Percentiles rank a stretch among this genome's conserved stretches.
These are phyloP conservation scores for Myiagra hebetior DNA, from an alignment of 2,113 vertebrate species.

Conservation along the genomic window DNA sequence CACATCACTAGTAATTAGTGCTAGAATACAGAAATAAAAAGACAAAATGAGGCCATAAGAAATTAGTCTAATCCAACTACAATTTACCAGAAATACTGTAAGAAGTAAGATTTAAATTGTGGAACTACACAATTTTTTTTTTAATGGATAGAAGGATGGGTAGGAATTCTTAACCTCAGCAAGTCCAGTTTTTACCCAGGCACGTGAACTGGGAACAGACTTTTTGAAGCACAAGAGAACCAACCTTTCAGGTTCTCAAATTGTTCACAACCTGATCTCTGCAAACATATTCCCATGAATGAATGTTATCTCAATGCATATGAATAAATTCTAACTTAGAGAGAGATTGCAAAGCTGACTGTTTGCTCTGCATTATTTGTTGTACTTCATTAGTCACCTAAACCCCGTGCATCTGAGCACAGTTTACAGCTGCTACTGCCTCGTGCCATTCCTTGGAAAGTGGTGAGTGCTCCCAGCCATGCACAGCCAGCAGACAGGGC, in stretches of 20 bases:
- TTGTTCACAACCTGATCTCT: background rate
- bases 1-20: constrained; percentile 72
- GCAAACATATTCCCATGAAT: background rate
- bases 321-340: constrained; percentile 1
- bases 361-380: background rate
- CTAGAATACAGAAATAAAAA: constrained; percentile 63
- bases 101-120: background rate
- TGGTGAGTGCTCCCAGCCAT: fast-evolving
- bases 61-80: constrained; percentile 48
- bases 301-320: background rate
- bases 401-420: background rate
- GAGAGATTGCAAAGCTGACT: background rate
- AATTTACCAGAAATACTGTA: constrained; percentile 21
- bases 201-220: background rate
- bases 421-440: background rate
- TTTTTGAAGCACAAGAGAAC: background rate
- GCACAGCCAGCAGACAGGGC: fast-evolving
- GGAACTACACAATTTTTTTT: background rate
- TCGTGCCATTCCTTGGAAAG: background rate
- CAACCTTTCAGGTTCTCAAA: background rate
- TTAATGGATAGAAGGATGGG: background rate
- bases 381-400: background rate
- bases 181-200: background rate
- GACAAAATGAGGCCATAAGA: constrained; percentile 64
- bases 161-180: background rate